A percentile compares a stretch with the other conserved stretches of the same genome.
Conservation (phyloP, 2,888 invertebrate species). For the Bruchidius siliquastri region DNA sequence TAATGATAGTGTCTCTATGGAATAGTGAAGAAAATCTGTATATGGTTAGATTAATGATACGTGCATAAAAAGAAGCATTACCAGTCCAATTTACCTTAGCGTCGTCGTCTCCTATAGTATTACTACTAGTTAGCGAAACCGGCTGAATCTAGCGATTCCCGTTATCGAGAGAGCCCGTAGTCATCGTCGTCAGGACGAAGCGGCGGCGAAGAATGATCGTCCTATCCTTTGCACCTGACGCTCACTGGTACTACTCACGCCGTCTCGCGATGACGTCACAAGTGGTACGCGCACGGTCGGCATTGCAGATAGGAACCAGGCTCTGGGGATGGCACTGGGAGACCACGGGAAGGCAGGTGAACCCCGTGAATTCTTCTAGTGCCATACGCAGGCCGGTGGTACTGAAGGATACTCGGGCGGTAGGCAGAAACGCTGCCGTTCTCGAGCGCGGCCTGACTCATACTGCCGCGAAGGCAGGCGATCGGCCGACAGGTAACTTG, state of each 20-base stretch:
- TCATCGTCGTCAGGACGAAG: background rate
- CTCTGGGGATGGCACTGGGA: constrained; percentile 64
- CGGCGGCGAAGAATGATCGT: background rate
- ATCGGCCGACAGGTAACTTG: constrained; percentile 43
- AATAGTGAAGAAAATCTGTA: background rate
- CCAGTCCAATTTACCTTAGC: background rate
- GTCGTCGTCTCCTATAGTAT: background rate
- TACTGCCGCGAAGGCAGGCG: constrained; percentile 35
- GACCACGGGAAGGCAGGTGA: constrained; percentile 59
- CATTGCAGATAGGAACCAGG: constrained; percentile 25
- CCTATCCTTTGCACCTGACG: background rate
- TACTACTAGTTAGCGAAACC: background rate
- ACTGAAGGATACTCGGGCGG: constrained; percentile 9
- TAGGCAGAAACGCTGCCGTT: constrained; percentile 17
- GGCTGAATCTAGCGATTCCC: background rate
- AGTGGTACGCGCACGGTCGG: constrained; percentile 13
- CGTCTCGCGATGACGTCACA: background rate
- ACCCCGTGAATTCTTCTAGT: constrained; percentile 86
- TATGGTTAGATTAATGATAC: background rate
- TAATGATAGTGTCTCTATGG: background rate
- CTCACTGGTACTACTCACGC: background rate
- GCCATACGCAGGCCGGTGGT: constrained; percentile 65
- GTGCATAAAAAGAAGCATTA: background rate
- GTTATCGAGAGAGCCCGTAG: background rate
- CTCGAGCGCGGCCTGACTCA: constrained; percentile 36